A percentile compares a stretch with the other conserved stretches of the same genome.
Evolutionary conservation across 2,888 invertebrate genomes (phyloP).

Genomic region (Nomada lathburiana): DNA sequence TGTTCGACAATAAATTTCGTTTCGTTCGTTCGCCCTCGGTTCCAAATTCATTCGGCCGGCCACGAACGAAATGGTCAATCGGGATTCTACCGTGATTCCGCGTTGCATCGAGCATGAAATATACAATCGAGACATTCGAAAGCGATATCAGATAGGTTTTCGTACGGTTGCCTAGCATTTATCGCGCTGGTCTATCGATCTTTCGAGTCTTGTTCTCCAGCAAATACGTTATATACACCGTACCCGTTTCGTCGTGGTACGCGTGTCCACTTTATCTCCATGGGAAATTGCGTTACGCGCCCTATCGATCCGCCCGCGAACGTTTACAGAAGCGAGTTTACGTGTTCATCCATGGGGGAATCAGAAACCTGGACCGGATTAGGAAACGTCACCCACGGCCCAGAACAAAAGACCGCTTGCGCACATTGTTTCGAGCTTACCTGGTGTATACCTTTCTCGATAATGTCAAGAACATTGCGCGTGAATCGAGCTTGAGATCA

Average conservation of each 20-base stretch:
- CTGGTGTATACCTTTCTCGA: not conserved
- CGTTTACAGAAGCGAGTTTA: slow-evolving; percentile 28
- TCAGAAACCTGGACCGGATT: slow-evolving; percentile 32
- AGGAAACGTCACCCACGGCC: slow-evolving; percentile 32
- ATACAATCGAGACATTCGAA: slow-evolving; percentile 24
- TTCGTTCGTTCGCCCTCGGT: no score
- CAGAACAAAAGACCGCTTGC: slow-evolving; percentile 25
- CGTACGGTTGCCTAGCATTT: slow-evolving; percentile 62
- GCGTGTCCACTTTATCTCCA: slow-evolving; percentile 55
- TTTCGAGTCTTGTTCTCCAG: slow-evolving; percentile 30
- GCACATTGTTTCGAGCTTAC: not conserved
- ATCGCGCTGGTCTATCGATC: slow-evolving; percentile 62
- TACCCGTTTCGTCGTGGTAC: slow-evolving; percentile 15
- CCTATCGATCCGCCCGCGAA: slow-evolving; percentile 50
- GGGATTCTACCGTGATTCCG: no score
- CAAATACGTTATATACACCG: slow-evolving; percentile 27
- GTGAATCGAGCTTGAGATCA: not conserved
- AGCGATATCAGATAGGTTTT: slow-evolving; percentile 44
- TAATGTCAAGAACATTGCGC: slow-evolving; percentile 16
- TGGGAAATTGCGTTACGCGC: slow-evolving; percentile 64
- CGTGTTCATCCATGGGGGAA: slow-evolving; percentile 51
- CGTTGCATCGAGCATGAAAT: slow-evolving; percentile 25
- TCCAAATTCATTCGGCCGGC: no score
- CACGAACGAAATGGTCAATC: no score
- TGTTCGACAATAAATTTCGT: no score